Evolutionary conservation across 2,113 vertebrate genomes (phyloP), one percentile per base, ranked within the genome.

Genomic region (Lagopus leucura): DNA sequence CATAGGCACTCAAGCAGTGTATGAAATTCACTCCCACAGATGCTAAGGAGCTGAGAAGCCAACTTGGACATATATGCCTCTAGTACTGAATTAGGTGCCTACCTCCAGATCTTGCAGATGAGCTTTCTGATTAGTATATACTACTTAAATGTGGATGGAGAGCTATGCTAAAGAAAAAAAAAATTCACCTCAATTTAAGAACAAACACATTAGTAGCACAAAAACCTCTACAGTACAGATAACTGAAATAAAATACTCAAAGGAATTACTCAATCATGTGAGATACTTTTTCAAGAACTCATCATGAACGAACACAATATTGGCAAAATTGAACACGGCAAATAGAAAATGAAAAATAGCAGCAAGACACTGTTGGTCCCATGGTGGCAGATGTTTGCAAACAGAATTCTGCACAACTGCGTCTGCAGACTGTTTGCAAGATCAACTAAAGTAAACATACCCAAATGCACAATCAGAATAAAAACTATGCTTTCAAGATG

Each of bases 1-100:
- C 1, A 1, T 4, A 74, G 57, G 57, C 20, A 85, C 30, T 24
- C 0, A 0, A 60, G 12, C 5, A 40, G 6, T 75, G 74, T 11
- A 40, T 18, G 61, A 16, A 4, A 0, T 45, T 73, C 24, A n/a
- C n/a, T 21, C 64, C 19, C 32, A 36, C 0, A n/a, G 50, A 86
- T 25, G 54, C 77, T 69, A 52, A 8, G 1, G 63, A 70, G 66
- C 77, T 80, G 64, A 91, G 65, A 86, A 86, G 55, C 50, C 67
- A 38, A 71, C 60, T 75, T 0, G 0, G 34, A 12, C 57, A 72
- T 60, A 18, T 12, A 34, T n/a, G 38, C 28, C 34, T 77, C 1
- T 13, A 69, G 32, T 38, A 58, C 1, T 2, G 7, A 89, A 36
- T n/a, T 66, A 61, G 25, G 69, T 47, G 73, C 25, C 81, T 66